phyloP scores from a whole-genome alignment of 1,140 invertebrate genomes.

The Drosophila nebulosa region DNA sequence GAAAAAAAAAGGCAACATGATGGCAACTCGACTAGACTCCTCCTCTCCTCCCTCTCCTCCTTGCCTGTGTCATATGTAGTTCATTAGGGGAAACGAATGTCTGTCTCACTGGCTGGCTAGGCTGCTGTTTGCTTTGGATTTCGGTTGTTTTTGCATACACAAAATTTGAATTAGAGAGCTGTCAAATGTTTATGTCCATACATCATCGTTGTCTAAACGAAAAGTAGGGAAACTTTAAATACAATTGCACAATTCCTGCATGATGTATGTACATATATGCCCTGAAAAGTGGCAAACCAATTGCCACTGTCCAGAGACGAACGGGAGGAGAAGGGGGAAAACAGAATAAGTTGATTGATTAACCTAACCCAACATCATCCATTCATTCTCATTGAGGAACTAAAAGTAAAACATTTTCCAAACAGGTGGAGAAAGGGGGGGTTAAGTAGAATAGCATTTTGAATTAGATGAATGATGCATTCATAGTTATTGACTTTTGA shows the following conservation, averaged over 20 bases:
- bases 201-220: constrained; percentile 32
- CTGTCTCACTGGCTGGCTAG: not conserved
- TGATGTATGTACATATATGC: constrained; percentile 19
- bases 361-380: constrained; percentile 44
- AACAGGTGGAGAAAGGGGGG: no score
- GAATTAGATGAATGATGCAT: not conserved
- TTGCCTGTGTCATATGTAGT: constrained; percentile 60
- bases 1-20: not conserved
- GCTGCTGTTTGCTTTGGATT: constrained; percentile 8
- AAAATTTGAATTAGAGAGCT: constrained; percentile 77
- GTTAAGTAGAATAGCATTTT: not conserved
- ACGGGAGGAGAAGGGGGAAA: not conserved
- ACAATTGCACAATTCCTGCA: constrained; percentile 41
- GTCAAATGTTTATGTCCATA: constrained; percentile 71
- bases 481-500: not conserved
- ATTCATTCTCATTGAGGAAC: not conserved
- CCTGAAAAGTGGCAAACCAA: constrained; percentile 47
- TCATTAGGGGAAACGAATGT: constrained; percentile 47
- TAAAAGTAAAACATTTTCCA: no score
- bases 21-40: no score
- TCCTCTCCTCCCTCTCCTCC: not conserved
- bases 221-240: constrained; percentile 32
- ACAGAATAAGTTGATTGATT: constrained; percentile 66
- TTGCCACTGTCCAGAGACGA: constrained; percentile 39
- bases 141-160: constrained; percentile 69